Conservation (phyloP, 1,140 invertebrate species). For the Muscidifurax raptorellus region DNA sequence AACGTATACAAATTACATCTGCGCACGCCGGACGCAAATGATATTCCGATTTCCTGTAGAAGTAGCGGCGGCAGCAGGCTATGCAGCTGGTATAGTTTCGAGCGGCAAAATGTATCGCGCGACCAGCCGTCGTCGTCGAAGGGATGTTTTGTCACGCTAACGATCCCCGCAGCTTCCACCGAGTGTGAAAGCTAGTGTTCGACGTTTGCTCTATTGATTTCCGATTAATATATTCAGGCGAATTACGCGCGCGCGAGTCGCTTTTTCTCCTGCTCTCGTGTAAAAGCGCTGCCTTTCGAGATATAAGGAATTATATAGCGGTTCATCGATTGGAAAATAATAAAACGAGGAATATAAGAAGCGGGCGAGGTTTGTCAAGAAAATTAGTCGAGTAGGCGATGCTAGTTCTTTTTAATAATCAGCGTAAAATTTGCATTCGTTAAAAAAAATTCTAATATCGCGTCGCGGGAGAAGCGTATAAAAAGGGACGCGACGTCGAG, state of each 20-base stretch:
- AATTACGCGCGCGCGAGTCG: not conserved
- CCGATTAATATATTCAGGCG: not conserved
- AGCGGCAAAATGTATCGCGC: conserved; percentile 18
- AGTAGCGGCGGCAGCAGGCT: conserved; percentile 44
- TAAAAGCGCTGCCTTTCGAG: not conserved
- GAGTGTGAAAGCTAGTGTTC: not conserved
- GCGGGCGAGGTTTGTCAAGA: too few species aligned
- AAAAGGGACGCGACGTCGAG: not conserved
- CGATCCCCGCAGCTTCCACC: not conserved
- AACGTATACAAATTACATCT: conserved; percentile 48
- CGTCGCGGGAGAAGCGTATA: not conserved
- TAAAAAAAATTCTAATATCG: not conserved
- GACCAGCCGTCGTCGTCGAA: conserved; percentile 16
- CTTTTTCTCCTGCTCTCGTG: not conserved
- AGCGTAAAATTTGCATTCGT: not conserved
- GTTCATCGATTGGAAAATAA: too few species aligned
- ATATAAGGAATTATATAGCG: too few species aligned
- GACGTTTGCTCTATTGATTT: conserved; percentile 26
- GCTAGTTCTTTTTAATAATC: not conserved
- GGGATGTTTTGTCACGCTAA: conserved; percentile 36
- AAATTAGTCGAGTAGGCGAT: not conserved
- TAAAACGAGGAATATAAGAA: too few species aligned
- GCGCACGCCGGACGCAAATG: conserved; percentile 53
- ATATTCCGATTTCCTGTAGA: conserved; percentile 53
- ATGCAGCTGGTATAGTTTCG: not conserved